Conservation (phyloP, 2,113 vertebrate species). For the Oncorhynchus nerka region DNA sequence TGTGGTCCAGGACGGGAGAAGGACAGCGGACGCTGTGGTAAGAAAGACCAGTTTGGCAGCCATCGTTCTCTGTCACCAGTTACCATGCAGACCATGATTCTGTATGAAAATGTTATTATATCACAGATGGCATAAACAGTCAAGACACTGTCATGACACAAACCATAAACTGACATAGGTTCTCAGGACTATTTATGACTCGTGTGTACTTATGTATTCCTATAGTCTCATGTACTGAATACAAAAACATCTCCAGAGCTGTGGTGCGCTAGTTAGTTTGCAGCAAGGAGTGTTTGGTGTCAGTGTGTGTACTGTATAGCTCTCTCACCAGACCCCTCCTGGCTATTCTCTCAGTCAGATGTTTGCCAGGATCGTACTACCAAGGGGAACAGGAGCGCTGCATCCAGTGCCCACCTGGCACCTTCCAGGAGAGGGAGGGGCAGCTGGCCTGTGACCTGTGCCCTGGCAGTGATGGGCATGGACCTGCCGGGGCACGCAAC, state of each 20-base stretch:
- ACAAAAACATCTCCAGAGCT: no score
- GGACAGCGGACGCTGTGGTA: conserved; percentile 90
- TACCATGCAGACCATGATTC: no score
- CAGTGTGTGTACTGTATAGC: background rate
- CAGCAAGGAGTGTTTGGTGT: background rate
- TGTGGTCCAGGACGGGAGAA: conserved; percentile 84
- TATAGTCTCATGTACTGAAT: no score
- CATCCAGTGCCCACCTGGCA: conserved; percentile 88
- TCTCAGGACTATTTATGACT: no score
- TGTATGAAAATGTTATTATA: no score
- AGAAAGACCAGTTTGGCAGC: conserved; percentile 52
- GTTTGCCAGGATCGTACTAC: conserved; percentile 92
- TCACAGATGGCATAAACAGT: no score
- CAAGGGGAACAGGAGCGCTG: conserved; percentile 94
- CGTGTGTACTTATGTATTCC: no score
- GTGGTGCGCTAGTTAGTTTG: background rate
- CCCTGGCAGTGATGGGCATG: conserved; percentile 89
- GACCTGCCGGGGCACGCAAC: conserved; percentile 87
- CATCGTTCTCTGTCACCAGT: no score
- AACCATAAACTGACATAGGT: no score
- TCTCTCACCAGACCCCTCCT: conserved; percentile 56
- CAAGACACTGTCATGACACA: no score
- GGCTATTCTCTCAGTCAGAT: conserved; percentile 91
- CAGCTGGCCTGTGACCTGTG: conserved; percentile 97
- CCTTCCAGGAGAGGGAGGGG: conserved; percentile 96